Evolutionary conservation across 2,888 invertebrate species (phyloP), one percentile per base, ranked within the genome.

Genomic region (Suillia variegata): DNA sequence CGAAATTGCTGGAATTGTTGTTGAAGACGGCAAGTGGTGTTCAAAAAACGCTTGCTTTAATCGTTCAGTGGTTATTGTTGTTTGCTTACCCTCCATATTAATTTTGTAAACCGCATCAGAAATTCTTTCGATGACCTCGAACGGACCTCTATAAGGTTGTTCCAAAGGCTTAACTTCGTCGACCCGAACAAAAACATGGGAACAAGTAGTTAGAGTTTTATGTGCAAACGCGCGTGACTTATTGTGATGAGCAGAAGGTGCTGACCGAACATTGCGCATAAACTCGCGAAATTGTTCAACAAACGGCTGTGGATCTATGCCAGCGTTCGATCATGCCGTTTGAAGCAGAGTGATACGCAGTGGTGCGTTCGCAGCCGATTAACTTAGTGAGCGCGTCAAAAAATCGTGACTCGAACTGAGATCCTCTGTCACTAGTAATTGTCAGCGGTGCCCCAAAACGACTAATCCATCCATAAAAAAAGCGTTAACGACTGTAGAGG

Each of bases 321-420:
- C 77, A 73, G 10, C 80, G 61, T 62, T 83, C 80, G 2, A 82
- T 69, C 61, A 79, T 68, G 1, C 80, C 81, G 51, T 83, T 82
- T 0, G 75, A 64, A 33, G 70, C 66, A 18, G 81, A 76, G 59
- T 81, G 77, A 63, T 79, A 79, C 4, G 75, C 63, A 0, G 77
- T 75, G 10, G 56, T 62, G n/a, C n/a, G n/a, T n/a, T n/a, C n/a
- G 53, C 56, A 60, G 56, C 69, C 73, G 62, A 69, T 63, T 58
- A 70, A 61, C 63, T 67, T 65, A 48, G 64, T 62, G 51, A 64
- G 50, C 61, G 64, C 66, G 22, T 64, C 56, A 63, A 77, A 79
- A 8, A 80, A 59, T 5, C 52, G 20, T 0, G 73, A 70, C 54
- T 75, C 74, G 53, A 80, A 79, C 58, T 79, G 77, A 22, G 69